Percentiles rank a stretch among this genome's conserved stretches.
These are phyloP conservation scores for Ageneiosus marmoratus DNA, from an alignment of 2,113 vertebrate species.

Conservation along the genomic window DNA sequence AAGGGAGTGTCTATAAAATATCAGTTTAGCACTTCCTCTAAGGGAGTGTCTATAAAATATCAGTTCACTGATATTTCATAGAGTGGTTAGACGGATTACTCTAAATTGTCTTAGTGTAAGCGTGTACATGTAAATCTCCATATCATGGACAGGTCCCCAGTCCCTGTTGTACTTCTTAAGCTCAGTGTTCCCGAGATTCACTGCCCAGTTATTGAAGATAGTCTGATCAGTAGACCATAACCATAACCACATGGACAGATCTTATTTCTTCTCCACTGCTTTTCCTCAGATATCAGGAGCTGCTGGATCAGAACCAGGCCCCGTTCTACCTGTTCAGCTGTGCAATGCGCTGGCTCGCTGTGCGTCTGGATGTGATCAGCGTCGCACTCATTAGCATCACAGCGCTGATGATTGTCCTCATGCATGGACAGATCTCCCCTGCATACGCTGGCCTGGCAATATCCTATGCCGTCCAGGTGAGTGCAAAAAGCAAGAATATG, in stretches of 20 bases:
- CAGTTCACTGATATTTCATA: too few species aligned
- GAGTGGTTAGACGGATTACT: background rate
- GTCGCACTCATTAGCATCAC: slow-evolving; percentile 88
- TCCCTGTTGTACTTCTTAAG: background rate
- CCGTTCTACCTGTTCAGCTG: slow-evolving; percentile 89
- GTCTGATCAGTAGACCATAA: background rate
- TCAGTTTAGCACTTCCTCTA: too few species aligned
- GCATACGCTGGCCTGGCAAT: slow-evolving; percentile 91
- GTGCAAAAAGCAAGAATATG: slow-evolving; percentile 12
- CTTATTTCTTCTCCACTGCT: background rate
- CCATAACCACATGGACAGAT: background rate
- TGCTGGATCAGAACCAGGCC: slow-evolving; percentile 88
- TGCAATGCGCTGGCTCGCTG: slow-evolving; percentile 90
- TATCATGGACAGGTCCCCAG: background rate
- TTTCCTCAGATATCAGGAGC: slow-evolving; percentile 81
- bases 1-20: background rate
- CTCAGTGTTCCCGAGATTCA: background rate
- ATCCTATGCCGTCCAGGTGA: slow-evolving; percentile 89
- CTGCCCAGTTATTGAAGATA: background rate
- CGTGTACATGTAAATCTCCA: background rate
- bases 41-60: too few species aligned
- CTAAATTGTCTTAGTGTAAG: background rate
- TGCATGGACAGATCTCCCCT: slow-evolving; percentile 86
- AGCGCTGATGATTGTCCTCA: slow-evolving; percentile 86
- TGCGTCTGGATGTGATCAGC: slow-evolving; percentile 88